These are phyloP conservation scores for Neomorphus geoffroyi DNA, from an alignment of 2,797 vertebrate genomes.

Conservation along the genomic window DNA sequence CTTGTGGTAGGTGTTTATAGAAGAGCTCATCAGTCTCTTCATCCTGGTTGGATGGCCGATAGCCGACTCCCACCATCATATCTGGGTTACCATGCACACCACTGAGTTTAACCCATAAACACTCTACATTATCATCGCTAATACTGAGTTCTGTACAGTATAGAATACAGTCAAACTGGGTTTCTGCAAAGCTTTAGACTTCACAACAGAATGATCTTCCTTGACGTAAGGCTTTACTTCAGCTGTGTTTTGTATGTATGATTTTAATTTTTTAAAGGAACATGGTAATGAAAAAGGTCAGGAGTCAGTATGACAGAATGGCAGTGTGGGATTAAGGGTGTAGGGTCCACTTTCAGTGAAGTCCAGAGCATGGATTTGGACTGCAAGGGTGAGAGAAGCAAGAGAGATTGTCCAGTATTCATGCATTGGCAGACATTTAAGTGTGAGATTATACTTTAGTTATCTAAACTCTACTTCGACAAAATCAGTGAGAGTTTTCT, in stretches of 20 bases:
- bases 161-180: slow-evolving; percentile 24
- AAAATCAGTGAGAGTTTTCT: background rate
- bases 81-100: too few relatives aligned
- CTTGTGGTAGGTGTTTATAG: too few relatives aligned
- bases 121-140: too few relatives aligned
- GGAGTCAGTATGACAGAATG: background rate
- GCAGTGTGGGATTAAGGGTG: background rate
- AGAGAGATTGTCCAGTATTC: background rate
- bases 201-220: slow-evolving; percentile 12
- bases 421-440: background rate
- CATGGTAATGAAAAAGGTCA: slow-evolving; percentile 46
- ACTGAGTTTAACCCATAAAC: too few relatives aligned
- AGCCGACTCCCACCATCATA: too few relatives aligned
- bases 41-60: too few relatives aligned
- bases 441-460: background rate
- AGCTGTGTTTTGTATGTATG: slow-evolving; percentile 9
- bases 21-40: too few relatives aligned
- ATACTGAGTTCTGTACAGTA: too few relatives aligned
- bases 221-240: slow-evolving; percentile 22
- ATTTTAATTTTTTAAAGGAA: slow-evolving; percentile 66
- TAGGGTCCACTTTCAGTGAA: background rate
- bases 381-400: background rate
- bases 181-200: slow-evolving; percentile 36
- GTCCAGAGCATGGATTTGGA: background rate
- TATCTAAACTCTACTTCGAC: background rate